phyloP scores from a whole-genome alignment of 1,140 invertebrate species.

The Ganaspis sp. region DNA sequence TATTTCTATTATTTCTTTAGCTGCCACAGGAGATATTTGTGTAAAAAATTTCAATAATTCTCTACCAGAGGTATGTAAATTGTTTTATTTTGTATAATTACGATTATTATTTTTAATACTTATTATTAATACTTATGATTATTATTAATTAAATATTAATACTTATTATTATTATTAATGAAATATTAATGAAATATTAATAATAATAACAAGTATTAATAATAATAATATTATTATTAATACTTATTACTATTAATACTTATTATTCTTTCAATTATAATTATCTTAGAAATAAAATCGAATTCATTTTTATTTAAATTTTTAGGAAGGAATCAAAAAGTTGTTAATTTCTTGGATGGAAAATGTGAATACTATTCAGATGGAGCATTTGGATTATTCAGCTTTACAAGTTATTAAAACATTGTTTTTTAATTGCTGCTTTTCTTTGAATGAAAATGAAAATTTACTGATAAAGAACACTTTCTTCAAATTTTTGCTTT shows the following conservation, averaged over 20 bases:
- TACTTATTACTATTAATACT: not conserved
- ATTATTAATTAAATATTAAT: no score
- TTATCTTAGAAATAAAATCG: no score
- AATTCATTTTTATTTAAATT: not conserved
- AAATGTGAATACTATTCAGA: slow-evolving; percentile 38
- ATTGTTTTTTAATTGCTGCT: slow-evolving; percentile 50
- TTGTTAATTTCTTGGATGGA: slow-evolving; percentile 40
- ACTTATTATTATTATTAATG: no score
- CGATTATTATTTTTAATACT: not conserved
- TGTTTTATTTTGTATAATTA: not conserved
- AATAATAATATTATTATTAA: not conserved
- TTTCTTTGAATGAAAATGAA: slow-evolving; percentile 10
- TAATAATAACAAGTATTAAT: no score
- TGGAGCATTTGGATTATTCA: slow-evolving; percentile 59
- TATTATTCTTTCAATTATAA: no score
- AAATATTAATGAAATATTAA: no score
- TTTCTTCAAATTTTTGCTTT: slow-evolving; percentile 40
- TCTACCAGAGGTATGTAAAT: slow-evolving; percentile 29
- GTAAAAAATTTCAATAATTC: not conserved
- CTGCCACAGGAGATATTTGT: slow-evolving; percentile 1
- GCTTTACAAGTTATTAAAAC: slow-evolving; percentile 58
- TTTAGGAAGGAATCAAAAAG: slow-evolving; percentile 38
- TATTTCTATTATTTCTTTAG: not conserved
- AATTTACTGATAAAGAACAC: slow-evolving; percentile 17
- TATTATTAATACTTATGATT: not conserved